Evolutionary conservation across 2,113 vertebrate species (phyloP).

Genomic region (Lycaon pictus): DNA sequence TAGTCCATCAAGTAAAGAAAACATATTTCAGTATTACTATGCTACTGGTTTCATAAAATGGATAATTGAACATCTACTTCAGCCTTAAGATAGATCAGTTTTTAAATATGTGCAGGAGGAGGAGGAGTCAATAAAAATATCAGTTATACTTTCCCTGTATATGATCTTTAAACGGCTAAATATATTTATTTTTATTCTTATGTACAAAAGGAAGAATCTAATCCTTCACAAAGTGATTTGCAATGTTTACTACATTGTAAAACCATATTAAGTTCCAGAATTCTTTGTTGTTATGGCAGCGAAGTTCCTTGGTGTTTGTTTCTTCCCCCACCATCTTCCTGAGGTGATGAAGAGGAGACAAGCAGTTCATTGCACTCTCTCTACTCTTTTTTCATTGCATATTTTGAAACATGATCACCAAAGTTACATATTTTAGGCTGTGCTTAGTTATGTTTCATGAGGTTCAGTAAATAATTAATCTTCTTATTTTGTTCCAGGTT

Average conservation of each 20-base stretch:
- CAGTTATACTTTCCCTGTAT: background rate
- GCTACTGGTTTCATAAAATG: background rate
- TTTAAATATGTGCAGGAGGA: background rate
- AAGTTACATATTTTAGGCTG: background rate
- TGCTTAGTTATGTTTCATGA: background rate
- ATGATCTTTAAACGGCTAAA: background rate
- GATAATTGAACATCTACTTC: background rate
- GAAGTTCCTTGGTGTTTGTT: background rate
- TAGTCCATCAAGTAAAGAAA: background rate
- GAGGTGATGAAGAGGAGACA: background rate
- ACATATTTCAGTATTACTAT: background rate
- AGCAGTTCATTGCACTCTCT: background rate
- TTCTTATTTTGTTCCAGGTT: slow-evolving; percentile 63
- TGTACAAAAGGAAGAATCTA: background rate
- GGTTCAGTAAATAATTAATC: background rate
- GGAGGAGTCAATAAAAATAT: background rate
- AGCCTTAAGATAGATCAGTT: background rate
- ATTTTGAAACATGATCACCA: background rate
- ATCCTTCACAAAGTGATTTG: background rate
- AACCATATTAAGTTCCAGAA: background rate
- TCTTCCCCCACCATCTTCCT: background rate
- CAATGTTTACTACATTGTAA: background rate
- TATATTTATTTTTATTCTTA: background rate
- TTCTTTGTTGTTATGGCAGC: background rate
- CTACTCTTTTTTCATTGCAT: background rate